phyloP scores from a whole-genome alignment of 2,113 vertebrate genomes.

The Ceyx cyanopectus region DNA sequence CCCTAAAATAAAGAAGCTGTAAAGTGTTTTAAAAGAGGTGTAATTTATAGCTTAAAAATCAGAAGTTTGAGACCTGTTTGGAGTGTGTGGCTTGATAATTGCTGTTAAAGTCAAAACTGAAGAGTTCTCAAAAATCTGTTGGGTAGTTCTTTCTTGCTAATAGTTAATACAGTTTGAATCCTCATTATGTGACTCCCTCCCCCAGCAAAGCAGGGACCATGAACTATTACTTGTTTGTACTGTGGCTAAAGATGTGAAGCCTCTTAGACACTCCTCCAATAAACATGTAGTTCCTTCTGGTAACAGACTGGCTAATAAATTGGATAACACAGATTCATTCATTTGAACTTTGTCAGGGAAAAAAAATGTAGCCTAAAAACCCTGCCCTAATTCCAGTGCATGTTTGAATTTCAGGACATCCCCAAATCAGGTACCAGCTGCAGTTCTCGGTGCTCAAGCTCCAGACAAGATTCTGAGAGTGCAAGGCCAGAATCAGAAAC shows the following conservation, averaged over 20 bases:
- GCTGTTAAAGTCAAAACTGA: neutral
- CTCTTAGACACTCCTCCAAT: neutral
- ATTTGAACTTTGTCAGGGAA: neutral
- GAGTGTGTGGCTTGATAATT: neutral
- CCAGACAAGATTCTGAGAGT: constrained; percentile 95
- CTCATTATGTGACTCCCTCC: neutral
- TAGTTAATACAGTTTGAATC: neutral
- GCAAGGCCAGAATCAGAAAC: constrained; percentile 95
- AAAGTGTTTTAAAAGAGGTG: neutral
- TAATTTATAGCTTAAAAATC: neutral
- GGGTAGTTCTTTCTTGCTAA: neutral
- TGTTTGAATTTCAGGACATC: constrained; percentile 83
- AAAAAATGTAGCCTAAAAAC: neutral
- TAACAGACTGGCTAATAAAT: neutral
- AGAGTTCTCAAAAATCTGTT: neutral
- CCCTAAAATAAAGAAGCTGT: neutral
- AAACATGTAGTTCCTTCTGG: neutral
- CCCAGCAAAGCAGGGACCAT: neutral
- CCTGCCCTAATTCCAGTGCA: constrained; percentile 46
- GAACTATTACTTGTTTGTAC: neutral
- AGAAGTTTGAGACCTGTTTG: neutral
- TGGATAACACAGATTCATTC: rapidly evolving
- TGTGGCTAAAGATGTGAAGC: neutral
- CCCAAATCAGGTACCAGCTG: constrained; percentile 94
- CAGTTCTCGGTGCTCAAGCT: constrained; percentile 94